Evolutionary conservation across 2,113 vertebrate species (phyloP), one percentile per base, ranked within the genome.

Genomic region (Phainopepla nitens): DNA sequence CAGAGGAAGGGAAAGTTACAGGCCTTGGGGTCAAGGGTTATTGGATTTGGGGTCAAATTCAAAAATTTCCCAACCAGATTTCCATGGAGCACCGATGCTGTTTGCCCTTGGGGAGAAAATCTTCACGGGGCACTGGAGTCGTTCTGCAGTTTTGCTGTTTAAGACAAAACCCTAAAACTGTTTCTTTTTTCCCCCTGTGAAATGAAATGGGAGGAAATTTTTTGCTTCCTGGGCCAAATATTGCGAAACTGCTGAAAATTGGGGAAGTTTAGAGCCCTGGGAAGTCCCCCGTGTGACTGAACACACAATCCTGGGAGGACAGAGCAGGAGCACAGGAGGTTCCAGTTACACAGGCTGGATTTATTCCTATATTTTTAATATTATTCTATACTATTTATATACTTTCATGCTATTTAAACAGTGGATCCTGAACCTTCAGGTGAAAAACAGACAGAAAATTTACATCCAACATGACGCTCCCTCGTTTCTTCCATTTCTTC

Each of bases 151-250:
- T 82, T 33, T 17, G 13, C 28, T 50, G n/a, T 7, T 16, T 44
- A 27, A 60, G 19, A 47, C 17, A 44, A 90, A 87, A 29, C 13
- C 21, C 36, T 49, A 25, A 28, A 71, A 3, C 2, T 0, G 0
- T 4, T 27, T 16, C 3, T 4, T 7, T 35, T 12, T 6, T 5
- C 1, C 0, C 2, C 15, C 20, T 14, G 2, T 29, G 70, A 68
- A 70, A 76, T 18, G 18, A 90, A 50, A 39, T 9, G 13, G 61
- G 62, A 49, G 53, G 58, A 77, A 73, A 47, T 57, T 17, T 62
- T 50, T 77, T 60, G 25, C 11, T 71, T 42, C 42, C 50, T 50
- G 42, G 54, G 36, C 35, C 50, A 82, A 33, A 57, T 82, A 36
- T 24, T 35, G 24, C 17, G 18, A 90, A 91, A 76, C 3, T 47